Base-by-base conservation (phyloP, 1,140 invertebrate species). In the Drosophila elegans region DNA sequence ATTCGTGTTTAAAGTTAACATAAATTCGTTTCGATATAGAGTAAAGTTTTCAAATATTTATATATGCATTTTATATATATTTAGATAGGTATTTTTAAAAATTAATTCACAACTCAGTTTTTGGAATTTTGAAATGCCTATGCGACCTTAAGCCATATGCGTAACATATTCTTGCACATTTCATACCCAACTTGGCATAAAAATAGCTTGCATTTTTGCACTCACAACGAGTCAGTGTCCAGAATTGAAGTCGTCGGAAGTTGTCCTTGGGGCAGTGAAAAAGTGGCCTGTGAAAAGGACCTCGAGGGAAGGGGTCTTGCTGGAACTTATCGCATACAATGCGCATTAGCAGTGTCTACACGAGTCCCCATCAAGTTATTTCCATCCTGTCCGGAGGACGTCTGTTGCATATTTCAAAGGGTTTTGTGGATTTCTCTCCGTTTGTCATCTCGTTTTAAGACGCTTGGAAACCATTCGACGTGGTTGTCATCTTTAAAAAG, bases 301-400 rank as follows among this genome's bases (percentile, higher is more conserved):
- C n/a, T 49, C 27, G 29, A 3, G 5, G 29, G 49, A 32, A 48
- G 21, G 36, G 10, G 3, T 7, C 2, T 4, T 9, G 9, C 48
- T 4, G 16, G 29, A 62, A 78, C 75, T 78, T 78, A 78, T 78
- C 75, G 74, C 75, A 78, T 78, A 78, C 63, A 77, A 78, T 69
- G 57, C 64, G 75, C 75, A 78, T 78, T 78, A 78, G 75, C 52
- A 57, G 57, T 77, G 75, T 78, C 75, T 77, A 76, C 74, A 77
- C 56, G 59, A 68, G 57, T 71, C 45, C 51, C 29, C 74, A 78
- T 71, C 75, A 63, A 71, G 74, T 77, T 77, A 78, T 78, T 63
- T 77, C 54, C 74, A 71, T 78, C 46, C 75, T 71, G 54, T 45
- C 34, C 52, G 39, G 10, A 25, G 44, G 11, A 38, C 25, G 13